Evolutionary conservation across 2,797 vertebrate genomes (phyloP).

Genomic region (Cetoscarus ocellatus): DNA sequence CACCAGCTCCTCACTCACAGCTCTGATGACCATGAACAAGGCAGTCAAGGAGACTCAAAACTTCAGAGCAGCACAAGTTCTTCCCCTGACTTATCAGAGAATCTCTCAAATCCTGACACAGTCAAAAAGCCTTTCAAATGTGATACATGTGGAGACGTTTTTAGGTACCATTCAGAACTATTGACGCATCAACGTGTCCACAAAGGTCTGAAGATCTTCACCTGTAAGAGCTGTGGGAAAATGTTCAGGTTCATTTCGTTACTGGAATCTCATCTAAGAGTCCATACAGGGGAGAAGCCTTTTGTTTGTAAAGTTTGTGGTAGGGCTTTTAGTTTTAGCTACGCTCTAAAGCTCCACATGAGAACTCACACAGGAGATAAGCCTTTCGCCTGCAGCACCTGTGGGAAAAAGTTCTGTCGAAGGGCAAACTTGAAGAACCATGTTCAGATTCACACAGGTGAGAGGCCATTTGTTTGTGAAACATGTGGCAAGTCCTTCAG

Average conservation of each 20-base stretch:
- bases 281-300: not conserved
- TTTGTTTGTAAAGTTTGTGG: not conserved
- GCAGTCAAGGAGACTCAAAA: not conserved
- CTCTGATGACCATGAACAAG: constrained; percentile 1
- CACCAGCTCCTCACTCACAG: not conserved
- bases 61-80: too few species aligned
- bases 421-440: not conserved
- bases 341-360: not conserved
- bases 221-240: too few species aligned
- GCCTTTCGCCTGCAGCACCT: not conserved
- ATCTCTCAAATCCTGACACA: too few species aligned
- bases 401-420: not conserved
- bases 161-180: too few species aligned
- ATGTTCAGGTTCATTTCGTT: too few species aligned
- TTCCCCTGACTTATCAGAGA: too few species aligned
- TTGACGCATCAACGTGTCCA: too few species aligned
- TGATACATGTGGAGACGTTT: too few species aligned
- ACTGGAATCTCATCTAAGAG: too few species aligned
- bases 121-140: too few species aligned
- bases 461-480: not conserved
- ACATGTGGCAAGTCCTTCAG: not conserved
- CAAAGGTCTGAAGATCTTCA: too few species aligned
- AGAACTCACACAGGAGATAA: not conserved
- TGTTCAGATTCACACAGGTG: not conserved
- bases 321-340: not conserved